Evolutionary conservation across 2,797 vertebrate species (phyloP), one percentile per base, ranked within the genome.

Genomic region (Malacoraja senta): DNA sequence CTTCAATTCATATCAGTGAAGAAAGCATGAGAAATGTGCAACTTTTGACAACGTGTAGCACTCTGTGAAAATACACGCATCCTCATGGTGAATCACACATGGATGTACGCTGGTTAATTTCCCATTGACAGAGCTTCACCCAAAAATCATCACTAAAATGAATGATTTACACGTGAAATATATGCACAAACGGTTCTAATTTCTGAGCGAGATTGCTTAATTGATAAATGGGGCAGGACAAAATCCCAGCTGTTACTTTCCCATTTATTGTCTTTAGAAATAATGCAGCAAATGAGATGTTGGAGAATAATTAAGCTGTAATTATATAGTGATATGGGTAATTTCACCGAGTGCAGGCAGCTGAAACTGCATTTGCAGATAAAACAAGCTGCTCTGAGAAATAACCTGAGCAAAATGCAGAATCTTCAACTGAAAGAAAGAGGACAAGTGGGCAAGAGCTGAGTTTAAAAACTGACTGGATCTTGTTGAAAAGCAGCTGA

Each of bases 251-350:
- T 92, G 72, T 61, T 61, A 29, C 58, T 90, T 79, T 44, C 15
- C n/a, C 44, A 38, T 13, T 24, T 93, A 80, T 93, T 93, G 44
- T 35, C 93, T 93, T 93, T 93, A 93, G 93, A 94, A 94, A 94
- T 94, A 94, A 94, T 93, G 65, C 61, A 93, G 93, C 93, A 94
- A 94, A 94, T 93, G 80, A 93, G 92, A 93, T 94, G 93, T 94
- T 93, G 93, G 65, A 86, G 93, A 80, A 93, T 94, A 94, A 94
- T 94, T 93, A 94, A 79, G 84, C 93, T 65, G 88, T 83, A 94
- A 93, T 94, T 94, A 94, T 92, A 68, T 72, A 93, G 81, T 94
- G 93, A 93, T 93, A 94, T 93, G 93, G 93, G 93, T 93, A 93
- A 90, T 93, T 93, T 92, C 93, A 94, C 93, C 68, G 63, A 91